These are phyloP conservation scores for Rhagologus leucostigma DNA, from an alignment of 2,113 vertebrate genomes.

Conservation along the genomic window DNA sequence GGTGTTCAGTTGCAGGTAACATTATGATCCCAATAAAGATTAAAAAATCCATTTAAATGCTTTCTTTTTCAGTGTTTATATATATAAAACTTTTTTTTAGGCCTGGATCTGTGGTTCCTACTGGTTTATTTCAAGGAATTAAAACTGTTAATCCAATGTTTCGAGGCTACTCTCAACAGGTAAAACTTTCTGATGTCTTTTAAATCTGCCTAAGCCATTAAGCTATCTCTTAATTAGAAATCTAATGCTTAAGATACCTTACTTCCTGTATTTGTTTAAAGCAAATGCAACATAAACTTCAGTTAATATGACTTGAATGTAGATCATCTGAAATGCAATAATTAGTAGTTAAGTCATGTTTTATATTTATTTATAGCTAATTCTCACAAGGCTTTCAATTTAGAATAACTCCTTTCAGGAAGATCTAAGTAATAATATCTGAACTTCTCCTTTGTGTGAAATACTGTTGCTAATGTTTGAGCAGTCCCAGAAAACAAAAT, in stretches of 20 bases:
- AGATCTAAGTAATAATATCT: background rate
- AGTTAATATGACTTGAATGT: background rate
- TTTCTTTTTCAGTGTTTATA: background rate
- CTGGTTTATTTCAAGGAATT: conserved; percentile 96
- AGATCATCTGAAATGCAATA: background rate
- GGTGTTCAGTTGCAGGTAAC: background rate
- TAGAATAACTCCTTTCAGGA: background rate
- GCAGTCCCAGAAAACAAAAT: background rate
- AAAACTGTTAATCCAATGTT: conserved; percentile 96
- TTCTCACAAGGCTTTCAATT: background rate
- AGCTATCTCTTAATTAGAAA: background rate
- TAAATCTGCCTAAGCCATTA: background rate
- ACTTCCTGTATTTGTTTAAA: background rate
- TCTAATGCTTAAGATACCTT: background rate
- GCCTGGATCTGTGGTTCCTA: conserved; percentile 92
- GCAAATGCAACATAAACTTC: background rate
- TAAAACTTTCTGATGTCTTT: conserved; percentile 57
- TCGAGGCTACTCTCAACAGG: conserved; percentile 97
- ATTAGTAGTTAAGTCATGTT: background rate
- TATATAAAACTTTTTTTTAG: conserved; percentile 66
- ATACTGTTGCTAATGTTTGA: background rate
- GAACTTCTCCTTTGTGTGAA: background rate
- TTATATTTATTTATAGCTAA: background rate
- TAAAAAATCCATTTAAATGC: background rate
- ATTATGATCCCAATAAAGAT: background rate